Conservation (phyloP, 2,888 invertebrate species). For the Poecilus cupreus region DNA sequence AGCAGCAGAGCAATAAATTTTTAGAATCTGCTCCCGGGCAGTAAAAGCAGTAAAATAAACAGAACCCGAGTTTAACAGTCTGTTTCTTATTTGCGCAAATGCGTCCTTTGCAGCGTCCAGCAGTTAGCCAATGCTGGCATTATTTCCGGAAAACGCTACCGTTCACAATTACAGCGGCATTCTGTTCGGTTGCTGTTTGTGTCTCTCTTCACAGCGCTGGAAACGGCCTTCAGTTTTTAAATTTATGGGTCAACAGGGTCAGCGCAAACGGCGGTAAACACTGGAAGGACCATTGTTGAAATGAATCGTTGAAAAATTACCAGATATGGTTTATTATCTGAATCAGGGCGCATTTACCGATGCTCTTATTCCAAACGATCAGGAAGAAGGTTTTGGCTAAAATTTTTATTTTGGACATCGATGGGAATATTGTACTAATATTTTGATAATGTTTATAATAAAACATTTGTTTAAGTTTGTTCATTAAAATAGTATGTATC, state of each 20-base stretch:
- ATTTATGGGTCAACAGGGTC: slow-evolving; percentile 57
- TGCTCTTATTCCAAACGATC: neutral
- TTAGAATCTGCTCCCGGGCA: neutral
- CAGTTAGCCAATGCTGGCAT: neutral
- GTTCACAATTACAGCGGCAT: slow-evolving; percentile 31
- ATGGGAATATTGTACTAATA: no score
- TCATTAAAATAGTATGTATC: no score
- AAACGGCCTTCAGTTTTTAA: slow-evolving; percentile 51
- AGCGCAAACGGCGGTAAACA: slow-evolving; percentile 46
- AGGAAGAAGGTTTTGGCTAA: neutral
- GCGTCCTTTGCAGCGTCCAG: no score
- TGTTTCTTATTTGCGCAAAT: neutral
- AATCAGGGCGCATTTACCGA: neutral
- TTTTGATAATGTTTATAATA: no score
- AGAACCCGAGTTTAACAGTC: neutral
- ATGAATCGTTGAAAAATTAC: slow-evolving; percentile 55
- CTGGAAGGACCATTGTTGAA: slow-evolving; percentile 36
- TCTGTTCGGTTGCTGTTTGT: neutral
- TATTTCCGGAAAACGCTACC: slow-evolving; percentile 38
- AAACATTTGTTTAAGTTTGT: no score
- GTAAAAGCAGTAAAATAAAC: slow-evolving; percentile 40
- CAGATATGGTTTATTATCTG: slow-evolving; percentile 43
- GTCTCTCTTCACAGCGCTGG: neutral
- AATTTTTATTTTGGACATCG: neutral
- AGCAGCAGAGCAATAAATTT: neutral